A percentile compares a stretch with the other conserved stretches of the same genome.
phyloP scores from a whole-genome alignment of 2,797 vertebrate species.

The Danio tinwini region DNA sequence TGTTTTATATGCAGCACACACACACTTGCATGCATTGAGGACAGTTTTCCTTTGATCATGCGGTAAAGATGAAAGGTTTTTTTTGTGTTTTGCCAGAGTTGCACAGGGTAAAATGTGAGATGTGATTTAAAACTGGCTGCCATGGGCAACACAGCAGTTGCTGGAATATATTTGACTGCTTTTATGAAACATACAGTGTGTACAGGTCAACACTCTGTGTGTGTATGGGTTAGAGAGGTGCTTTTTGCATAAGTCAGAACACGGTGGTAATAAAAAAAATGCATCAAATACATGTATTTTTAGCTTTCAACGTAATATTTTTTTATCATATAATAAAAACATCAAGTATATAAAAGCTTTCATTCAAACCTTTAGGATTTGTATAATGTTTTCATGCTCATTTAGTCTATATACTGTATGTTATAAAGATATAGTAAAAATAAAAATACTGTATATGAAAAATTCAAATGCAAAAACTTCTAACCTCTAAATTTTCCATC shows the following conservation, averaged over 20 bases:
- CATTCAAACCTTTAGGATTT: neutral
- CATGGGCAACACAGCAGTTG: conserved; percentile 28
- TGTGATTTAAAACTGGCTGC: conserved; percentile 37
- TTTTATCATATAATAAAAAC: neutral
- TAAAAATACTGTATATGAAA: too few species aligned
- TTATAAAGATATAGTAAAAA: neutral
- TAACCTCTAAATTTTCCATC: too few species aligned
- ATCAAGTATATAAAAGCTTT: neutral
- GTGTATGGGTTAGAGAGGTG: conserved; percentile 3
- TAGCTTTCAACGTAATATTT: neutral
- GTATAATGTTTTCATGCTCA: neutral
- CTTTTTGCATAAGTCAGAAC: neutral
- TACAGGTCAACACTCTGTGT: conserved; percentile 1
- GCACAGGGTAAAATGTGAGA: conserved; percentile 26
- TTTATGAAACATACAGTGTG: conserved; percentile 25
- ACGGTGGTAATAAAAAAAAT: too few species aligned
- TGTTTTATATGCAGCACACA: conserved; percentile 40
- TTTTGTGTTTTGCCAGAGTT: conserved; percentile 46
- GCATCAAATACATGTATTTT: too few species aligned
- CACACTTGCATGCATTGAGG: conserved; percentile 25
- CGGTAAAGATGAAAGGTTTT: conserved; percentile 50
- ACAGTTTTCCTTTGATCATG: conserved; percentile 56
- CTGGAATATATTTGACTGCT: conserved; percentile 18
- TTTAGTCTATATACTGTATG: neutral
- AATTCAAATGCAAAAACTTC: too few species aligned